Evolutionary conservation across 2,113 vertebrate species (phyloP).

Genomic region (Archocentrus centrarchus): DNA sequence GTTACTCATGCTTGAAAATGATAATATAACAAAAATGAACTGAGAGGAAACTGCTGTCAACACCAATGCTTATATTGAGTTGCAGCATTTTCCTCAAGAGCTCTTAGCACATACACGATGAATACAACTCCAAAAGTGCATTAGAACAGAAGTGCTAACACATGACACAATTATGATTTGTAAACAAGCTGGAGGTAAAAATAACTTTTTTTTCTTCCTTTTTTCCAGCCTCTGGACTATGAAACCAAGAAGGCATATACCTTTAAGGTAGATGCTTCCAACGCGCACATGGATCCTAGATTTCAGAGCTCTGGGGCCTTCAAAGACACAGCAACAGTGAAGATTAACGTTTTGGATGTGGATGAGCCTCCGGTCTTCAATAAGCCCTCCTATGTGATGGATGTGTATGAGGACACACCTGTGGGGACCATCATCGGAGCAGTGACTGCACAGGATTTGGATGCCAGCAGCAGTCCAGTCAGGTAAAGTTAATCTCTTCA

Average conservation of each 20-base stretch:
- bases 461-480: conserved; percentile 90
- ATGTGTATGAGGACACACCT: conserved; percentile 95
- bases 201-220: neutral
- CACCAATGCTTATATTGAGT: conserved; percentile 3
- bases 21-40: conserved; percentile 23
- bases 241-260: conserved; percentile 97
- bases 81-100: conserved; percentile 25
- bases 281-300: conserved; percentile 90
- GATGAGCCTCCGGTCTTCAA: conserved; percentile 97
- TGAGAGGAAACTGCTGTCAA: conserved; percentile 13
- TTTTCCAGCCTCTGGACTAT: conserved; percentile 89
- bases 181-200: neutral
- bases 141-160: neutral
- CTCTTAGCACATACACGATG: conserved; percentile 3
- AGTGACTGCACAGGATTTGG: conserved; percentile 95
- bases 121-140: conserved; percentile 1
- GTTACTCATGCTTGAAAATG: conserved; percentile 32
- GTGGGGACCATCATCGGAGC: conserved; percentile 95
- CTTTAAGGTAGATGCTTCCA: conserved; percentile 96
- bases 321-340: conserved; percentile 97
- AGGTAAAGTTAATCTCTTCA: conserved; percentile 82
- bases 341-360: conserved; percentile 94
- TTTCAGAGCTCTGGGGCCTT: conserved; percentile 94
- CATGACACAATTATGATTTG: neutral
- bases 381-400: conserved; percentile 92